Conservation (phyloP, 2,888 invertebrate genomes). For the Drosophila rellima region DNA sequence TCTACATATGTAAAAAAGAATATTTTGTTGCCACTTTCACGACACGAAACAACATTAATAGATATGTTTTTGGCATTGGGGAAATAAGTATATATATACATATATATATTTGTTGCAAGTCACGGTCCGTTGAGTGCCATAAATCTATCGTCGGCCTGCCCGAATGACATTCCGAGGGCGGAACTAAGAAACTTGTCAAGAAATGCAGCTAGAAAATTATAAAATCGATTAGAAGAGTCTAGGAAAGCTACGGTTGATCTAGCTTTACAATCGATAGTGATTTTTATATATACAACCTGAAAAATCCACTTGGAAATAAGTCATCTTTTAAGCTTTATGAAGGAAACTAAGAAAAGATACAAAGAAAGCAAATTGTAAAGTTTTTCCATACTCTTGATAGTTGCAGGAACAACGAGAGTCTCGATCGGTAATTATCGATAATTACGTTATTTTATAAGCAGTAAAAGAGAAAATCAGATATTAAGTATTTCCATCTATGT, state of each 20-base stretch:
- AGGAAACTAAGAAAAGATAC: not conserved
- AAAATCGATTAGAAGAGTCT: not conserved
- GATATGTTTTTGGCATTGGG: slow-evolving; percentile 33
- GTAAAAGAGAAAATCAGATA: too few species aligned
- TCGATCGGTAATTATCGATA: not conserved
- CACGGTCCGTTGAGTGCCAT: slow-evolving; percentile 35
- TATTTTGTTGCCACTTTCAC: slow-evolving; percentile 35
- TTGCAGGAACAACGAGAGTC: not conserved
- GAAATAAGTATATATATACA: too few species aligned
- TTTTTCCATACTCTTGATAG: slow-evolving; percentile 2
- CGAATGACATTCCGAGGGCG: not conserved
- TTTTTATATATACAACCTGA: not conserved
- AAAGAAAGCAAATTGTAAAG: too few species aligned
- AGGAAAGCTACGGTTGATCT: not conserved
- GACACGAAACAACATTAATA: slow-evolving; percentile 50
- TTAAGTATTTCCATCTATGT: too few species aligned
- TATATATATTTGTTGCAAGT: slow-evolving; percentile 39
- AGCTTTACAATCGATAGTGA: slow-evolving; percentile 6
- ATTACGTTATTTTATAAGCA: not conserved
- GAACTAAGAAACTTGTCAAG: not conserved
- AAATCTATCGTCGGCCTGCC: slow-evolving; percentile 40
- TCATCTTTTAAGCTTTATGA: not conserved
- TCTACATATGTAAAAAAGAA: slow-evolving; percentile 14
- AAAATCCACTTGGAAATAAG: not conserved
- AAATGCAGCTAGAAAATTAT: not conserved